Base-by-base conservation (phyloP, 53 echinoderm and acorn worm genomes). In the Crossaster papposus region DNA sequence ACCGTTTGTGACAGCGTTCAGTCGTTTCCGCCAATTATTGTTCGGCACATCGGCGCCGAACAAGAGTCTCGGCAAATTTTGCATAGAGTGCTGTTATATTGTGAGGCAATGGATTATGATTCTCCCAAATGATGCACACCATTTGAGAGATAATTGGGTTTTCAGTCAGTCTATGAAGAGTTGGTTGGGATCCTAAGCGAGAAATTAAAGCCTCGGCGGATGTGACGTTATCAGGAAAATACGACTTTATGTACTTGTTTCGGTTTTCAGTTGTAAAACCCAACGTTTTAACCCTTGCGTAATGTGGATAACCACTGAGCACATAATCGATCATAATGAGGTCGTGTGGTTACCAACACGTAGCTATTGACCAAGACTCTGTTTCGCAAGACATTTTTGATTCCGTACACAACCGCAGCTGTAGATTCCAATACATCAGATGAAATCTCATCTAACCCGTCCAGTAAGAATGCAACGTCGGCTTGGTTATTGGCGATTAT, bases 121-220 rank as follows among this genome's bases (percentile, higher is more conserved):
- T 79, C 53, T 79, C 20, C 79, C 79, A 79, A 26, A 77, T 31
- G 14, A 79, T 8, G 53, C 79, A 79, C 12, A 79, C 1, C 11
- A 79, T 24, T n/a, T 24, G 54, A 14, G 24, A 26, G 10, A 79
- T 53, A 53, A 79, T 30, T 7, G 79, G 79, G 52, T 52, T 79
- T 53, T 24, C 10, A 11, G 79, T 13, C n/a, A 79, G 14, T 51
- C 2, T 35, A 15, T 76, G 35, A 33, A 76, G 17, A 20, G 62
- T 9, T 62, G 62, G 62, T 2, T 9, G 13, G 62, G 62, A 62
- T 9, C 12, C 23, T 23, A 62, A 62, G 17, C 23, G 62, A 15
- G 62, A 6, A 62, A 62, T 62, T 62, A 62, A 62, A 20, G 62
- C 12, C 23, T 62, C 62, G 3, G 8, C 62, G 13, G 62, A 62